Percentiles rank a stretch among this genome's conserved stretches.
These are phyloP conservation scores for Drosophila mojavensis DNA, from an alignment of 1,140 invertebrate species.

Conservation along the genomic window DNA sequence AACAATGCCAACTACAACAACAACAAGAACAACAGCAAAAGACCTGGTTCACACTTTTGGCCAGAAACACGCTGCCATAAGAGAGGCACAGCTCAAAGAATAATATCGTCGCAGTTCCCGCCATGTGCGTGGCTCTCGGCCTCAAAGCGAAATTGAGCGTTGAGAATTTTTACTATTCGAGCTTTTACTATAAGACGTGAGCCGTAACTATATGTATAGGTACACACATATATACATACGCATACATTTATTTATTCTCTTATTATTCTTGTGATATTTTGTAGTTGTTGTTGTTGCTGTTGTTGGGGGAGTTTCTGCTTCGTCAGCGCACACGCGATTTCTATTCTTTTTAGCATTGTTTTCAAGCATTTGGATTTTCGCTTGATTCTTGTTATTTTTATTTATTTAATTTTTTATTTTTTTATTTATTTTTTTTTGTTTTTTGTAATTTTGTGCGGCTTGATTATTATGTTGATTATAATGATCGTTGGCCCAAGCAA, in stretches of 20 bases:
- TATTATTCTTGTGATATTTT: neutral
- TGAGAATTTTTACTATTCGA: constrained; percentile 47
- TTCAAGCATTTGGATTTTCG: constrained; percentile 32
- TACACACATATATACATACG: constrained; percentile 3
- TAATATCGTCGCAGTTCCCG: constrained; percentile 26
- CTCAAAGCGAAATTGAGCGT: constrained; percentile 21
- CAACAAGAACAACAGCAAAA: constrained; percentile 50
- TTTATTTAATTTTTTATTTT: neutral
- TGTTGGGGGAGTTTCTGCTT: constrained; percentile 61
- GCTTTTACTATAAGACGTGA: constrained; percentile 28
- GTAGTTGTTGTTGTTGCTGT: neutral
- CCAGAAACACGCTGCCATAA: constrained; percentile 59
- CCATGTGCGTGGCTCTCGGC: constrained; percentile 64
- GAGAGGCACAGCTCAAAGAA: constrained; percentile 11
- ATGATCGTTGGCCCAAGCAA: constrained; percentile 48
- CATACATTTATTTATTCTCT: neutral
- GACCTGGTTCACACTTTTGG: constrained; percentile 64
- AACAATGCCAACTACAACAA: too few relatives aligned
- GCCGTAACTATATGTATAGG: constrained; percentile 13
- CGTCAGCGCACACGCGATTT: constrained; percentile 74
- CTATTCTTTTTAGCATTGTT: constrained; percentile 28
- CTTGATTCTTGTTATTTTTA: constrained; percentile 1
- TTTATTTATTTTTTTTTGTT: constrained; percentile 25
- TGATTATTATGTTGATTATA: constrained; percentile 64
- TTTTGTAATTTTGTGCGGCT: constrained; percentile 61